phyloP scores from a whole-genome alignment of 2,797 vertebrate genomes.

The Scolopax rusticola region DNA sequence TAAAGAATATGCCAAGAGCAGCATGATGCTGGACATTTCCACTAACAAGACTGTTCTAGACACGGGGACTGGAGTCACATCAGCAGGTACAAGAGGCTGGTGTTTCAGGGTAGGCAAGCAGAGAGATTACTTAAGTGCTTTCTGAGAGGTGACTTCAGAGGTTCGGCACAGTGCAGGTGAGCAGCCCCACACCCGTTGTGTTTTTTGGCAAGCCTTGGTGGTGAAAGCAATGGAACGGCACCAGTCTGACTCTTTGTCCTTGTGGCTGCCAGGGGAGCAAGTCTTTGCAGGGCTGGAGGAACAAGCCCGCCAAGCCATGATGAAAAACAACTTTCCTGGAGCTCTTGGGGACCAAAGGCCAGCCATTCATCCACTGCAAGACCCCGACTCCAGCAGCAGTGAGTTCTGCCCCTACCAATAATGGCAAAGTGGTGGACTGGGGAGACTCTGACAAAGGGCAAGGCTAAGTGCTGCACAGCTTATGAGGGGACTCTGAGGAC shows the following conservation, averaged over 20 bases:
- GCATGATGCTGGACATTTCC: background rate
- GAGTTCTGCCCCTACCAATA: constrained; percentile 79
- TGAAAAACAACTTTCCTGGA: constrained; percentile 81
- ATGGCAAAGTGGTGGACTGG: constrained; percentile 67
- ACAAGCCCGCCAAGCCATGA: constrained; percentile 84
- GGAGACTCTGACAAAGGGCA: constrained; percentile 38
- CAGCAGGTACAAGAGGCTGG: background rate
- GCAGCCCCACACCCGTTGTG: background rate
- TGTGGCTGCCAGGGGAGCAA: constrained; percentile 83
- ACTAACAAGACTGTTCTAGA: background rate
- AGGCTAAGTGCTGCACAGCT: background rate
- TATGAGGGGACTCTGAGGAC: background rate
- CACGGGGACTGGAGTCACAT: background rate
- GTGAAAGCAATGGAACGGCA: background rate
- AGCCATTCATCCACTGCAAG: constrained; percentile 71
- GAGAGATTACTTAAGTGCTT: background rate
- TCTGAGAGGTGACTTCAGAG: constrained; percentile 16
- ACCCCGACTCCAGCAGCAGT: constrained; percentile 83
- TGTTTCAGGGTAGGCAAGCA: background rate
- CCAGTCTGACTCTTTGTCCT: constrained; percentile 71
- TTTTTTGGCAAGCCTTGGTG: constrained; percentile 5
- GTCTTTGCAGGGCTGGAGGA: constrained; percentile 85
- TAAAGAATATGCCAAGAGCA: background rate
- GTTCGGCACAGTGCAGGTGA: constrained; percentile 31
- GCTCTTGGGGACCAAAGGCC: constrained; percentile 76